Conservation (phyloP, 2,888 invertebrate genomes). For the Apamea anceps region DNA sequence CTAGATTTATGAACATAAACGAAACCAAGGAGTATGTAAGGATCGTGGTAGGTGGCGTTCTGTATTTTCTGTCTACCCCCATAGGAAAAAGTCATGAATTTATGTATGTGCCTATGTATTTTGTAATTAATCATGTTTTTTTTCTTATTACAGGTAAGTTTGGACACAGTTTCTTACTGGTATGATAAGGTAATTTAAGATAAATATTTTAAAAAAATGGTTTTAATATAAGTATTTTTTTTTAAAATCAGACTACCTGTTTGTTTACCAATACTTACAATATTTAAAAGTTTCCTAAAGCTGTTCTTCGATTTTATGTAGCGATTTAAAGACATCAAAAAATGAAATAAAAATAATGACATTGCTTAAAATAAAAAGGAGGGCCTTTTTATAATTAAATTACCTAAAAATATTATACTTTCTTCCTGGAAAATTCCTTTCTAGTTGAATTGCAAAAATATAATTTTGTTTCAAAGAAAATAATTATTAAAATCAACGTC, state of each 20-base stretch:
- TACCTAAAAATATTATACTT: background rate
- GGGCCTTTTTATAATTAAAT: too few relatives aligned
- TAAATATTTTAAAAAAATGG: too few relatives aligned
- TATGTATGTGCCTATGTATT: background rate
- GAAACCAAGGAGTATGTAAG: too few relatives aligned
- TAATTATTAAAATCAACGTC: too few relatives aligned
- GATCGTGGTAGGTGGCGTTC: background rate
- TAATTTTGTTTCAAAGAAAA: background rate
- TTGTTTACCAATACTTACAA: background rate
- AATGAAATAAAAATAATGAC: background rate
- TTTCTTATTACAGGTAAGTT: slow-evolving; percentile 57
- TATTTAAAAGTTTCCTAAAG: background rate
- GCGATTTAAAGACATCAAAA: background rate
- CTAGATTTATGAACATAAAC: too few relatives aligned
- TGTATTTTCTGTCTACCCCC: too few relatives aligned
- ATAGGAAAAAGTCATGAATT: too few relatives aligned
- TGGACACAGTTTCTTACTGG: background rate
- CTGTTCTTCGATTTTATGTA: background rate
- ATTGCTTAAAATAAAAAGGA: too few relatives aligned
- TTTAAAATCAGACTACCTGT: too few relatives aligned
- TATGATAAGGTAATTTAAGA: slow-evolving; percentile 36
- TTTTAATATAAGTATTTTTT: background rate
- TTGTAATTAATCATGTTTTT: slow-evolving; percentile 29
- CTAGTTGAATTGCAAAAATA: background rate
- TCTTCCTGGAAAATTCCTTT: background rate